phyloP scores from a whole-genome alignment of 2,113 vertebrate genomes.

The Cairina moschata region DNA sequence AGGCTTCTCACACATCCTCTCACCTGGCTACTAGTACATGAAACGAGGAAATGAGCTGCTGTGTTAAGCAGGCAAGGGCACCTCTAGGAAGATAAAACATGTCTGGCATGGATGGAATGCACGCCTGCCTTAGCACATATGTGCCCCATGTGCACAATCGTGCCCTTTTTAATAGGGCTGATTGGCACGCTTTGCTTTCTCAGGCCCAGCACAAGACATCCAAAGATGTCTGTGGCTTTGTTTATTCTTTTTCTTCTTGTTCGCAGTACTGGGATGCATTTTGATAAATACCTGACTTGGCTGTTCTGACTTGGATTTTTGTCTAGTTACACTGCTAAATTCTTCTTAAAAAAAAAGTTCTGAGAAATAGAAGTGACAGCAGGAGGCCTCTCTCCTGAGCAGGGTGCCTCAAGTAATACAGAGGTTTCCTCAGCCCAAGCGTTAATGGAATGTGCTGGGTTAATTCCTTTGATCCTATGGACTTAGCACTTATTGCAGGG shows the following conservation, averaged over 20 bases:
- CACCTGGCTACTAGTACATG: fast-evolving
- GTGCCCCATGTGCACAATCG: fast-evolving
- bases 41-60: background rate
- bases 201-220: background rate
- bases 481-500: fast-evolving
- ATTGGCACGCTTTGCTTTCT: background rate
- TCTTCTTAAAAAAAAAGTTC: background rate
- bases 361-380: background rate
- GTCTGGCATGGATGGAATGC: background rate
- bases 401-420: background rate
- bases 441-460: background rate
- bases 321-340: background rate
- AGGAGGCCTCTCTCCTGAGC: background rate
- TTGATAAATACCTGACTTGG: background rate
- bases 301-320: background rate
- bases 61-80: background rate
- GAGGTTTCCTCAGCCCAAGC: background rate
- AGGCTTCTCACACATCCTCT: background rate
- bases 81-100: background rate
- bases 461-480: background rate
- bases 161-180: background rate
- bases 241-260: background rate
- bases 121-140: background rate
- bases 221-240: background rate
- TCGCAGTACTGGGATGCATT: background rate